phyloP scores from a whole-genome alignment of 2,113 vertebrate genomes.

The Oostethus manadensis region DNA sequence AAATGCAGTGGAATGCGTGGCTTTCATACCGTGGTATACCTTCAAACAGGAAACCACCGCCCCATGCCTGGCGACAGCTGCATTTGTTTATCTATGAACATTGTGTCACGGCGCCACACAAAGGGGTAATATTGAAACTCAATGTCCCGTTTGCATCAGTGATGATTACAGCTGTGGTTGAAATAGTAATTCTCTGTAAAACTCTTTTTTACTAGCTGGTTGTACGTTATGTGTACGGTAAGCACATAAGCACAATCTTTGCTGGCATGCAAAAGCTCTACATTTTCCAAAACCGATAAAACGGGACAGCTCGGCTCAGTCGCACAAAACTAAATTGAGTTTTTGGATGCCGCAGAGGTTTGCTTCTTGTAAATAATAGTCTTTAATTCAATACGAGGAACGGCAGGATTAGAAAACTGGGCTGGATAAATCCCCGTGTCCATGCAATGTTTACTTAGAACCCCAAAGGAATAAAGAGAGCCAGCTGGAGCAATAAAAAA shows the following conservation, averaged over 20 bases:
- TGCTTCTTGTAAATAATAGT: slow-evolving; percentile 14
- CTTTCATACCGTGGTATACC: too few relatives aligned
- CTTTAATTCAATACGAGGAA: neutral
- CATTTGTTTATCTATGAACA: too few relatives aligned
- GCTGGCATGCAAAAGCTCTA: slow-evolving; percentile 22
- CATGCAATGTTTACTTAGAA: neutral
- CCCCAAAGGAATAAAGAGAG: slow-evolving; percentile 6
- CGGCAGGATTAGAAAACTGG: slow-evolving; percentile 6
- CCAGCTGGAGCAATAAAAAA: neutral
- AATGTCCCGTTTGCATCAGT: too few relatives aligned
- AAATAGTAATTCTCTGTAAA: neutral
- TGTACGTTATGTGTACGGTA: slow-evolving; percentile 13
- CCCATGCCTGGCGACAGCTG: too few relatives aligned
- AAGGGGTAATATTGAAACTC: too few relatives aligned
- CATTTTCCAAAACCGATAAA: slow-evolving; percentile 19
- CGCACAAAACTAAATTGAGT: slow-evolving; percentile 20
- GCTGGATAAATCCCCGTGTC: slow-evolving; percentile 2
- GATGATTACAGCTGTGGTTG: too few relatives aligned
- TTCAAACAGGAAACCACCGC: too few relatives aligned
- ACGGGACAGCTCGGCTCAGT: slow-evolving; percentile 38
- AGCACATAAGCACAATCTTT: slow-evolving; percentile 12
- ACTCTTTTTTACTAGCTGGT: slow-evolving; percentile 30
- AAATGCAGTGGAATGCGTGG: too few relatives aligned
- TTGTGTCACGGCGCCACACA: too few relatives aligned
- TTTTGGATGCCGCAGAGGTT: slow-evolving; percentile 20